Base-by-base conservation (phyloP, 2,888 invertebrate species). In the Saturnia pavonia region DNA sequence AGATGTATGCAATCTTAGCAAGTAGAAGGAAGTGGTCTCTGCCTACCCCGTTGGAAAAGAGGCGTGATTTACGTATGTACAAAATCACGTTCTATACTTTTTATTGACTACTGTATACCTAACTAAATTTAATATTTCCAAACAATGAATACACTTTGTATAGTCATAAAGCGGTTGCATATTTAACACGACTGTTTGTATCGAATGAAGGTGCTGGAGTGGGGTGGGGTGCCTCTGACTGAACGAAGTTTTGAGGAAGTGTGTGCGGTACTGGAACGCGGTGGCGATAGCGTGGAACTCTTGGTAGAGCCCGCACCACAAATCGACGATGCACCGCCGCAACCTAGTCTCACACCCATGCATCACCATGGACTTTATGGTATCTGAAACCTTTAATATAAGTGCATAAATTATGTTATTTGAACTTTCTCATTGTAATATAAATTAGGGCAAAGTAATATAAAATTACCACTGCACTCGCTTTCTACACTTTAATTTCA, bases 181-280 rank as follows among this genome's bases (percentile, higher is more conserved):
- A 27, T 27, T 27, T 12, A 60, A 27, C 25, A 60, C 14, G 12
- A 1, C 4, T 27, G 27, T 14, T 60, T 60, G 27, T 27, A 60
- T 60, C 25, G 27, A 16, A 60, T 60, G 2, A 51, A 97, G 96
- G 97, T 99, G 70, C 91, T 99, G 74, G 98, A 98, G 88, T 99
- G 99, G 98, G 96, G 97, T 75, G 98, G 98, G 0, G 96, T 98
- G 73, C 96, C 97, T 0, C 94, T 99, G 73, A 97, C 97, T 68
- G 98, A 98, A 92, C 96, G 98, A 78, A 98, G 97, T 77, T 99
- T 98, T 86, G 99, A 99, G 88, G 98, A 99, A 88, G 98, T 98
- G 57, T 97, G 97, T 85, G 96, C 97, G 72, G 97, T 98, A 78
- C 96, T 98, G 95, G 98, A 98, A 88, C 96, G 97, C 72, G 96